Evolutionary conservation across 2,113 vertebrate species (phyloP), one percentile per base, ranked within the genome.

Genomic region (Nipponia nippon): DNA sequence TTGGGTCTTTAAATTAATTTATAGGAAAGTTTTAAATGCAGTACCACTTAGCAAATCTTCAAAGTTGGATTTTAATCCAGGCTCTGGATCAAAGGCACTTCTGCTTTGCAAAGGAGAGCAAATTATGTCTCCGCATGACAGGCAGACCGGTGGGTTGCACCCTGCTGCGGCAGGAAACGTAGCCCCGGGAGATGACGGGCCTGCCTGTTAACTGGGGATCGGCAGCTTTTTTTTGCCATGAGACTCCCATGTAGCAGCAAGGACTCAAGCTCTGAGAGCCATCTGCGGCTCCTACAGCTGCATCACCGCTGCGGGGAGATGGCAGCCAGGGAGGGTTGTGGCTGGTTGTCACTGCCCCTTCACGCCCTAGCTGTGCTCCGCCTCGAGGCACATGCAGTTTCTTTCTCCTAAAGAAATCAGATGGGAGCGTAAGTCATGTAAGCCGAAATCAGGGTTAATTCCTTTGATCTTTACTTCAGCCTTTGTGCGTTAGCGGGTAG

Each of bases 61-160:
- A 92, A 93, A 89, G 89, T 4, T 62, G 38, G 36, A 58, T 90
- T 81, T 96, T 81, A 81, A 90, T 50, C 67, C 55, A 70, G 69
- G 47, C 52, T 86, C 26, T 81, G 79, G 69, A 87, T 94, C 88
- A 95, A 94, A 93, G 55, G 59, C 50, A 8, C 16, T 89, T 90
- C 55, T 83, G 63, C 63, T 95, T 93, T 93, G 67, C 72, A 89
- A 93, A 92, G 80, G 56, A 75, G 63, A 89, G 32, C 46, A 62
- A 86, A 88, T 86, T 86, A 69, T 15, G 32, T 56, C 66, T 91
- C 47, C 58, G 19, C 59, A n/a, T 22, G 66, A 69, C 40, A 69
- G 65, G 61, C 44, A 79, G 52, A 23, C 29, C 1, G 3, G 77
- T 40, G 30, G 80, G 55, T 58, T 18, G 29, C 61, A 89, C 27